Evolutionary conservation across 2,797 vertebrate genomes (phyloP).

Genomic region (Melanotaenia maccullochi): DNA sequence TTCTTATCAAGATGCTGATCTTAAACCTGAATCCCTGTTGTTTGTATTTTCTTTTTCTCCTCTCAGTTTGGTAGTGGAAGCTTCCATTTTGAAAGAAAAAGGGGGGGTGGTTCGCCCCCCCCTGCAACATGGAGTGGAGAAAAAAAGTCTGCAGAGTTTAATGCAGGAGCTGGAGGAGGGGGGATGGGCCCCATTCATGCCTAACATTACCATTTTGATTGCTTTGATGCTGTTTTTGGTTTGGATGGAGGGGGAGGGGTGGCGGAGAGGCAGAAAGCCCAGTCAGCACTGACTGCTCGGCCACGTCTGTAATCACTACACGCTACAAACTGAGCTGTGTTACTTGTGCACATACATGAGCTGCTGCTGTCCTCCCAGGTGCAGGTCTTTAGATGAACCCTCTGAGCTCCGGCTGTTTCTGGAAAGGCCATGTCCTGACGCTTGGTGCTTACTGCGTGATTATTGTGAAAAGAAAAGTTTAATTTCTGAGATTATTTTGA

Average conservation of each 20-base stretch:
- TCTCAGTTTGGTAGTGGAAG: slow-evolving; percentile 92
- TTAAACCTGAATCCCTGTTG: slow-evolving; percentile 8
- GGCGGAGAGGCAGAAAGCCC: slow-evolving; percentile 78
- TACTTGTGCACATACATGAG: slow-evolving; percentile 10
- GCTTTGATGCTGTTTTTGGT: slow-evolving; percentile 97
- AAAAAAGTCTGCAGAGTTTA: slow-evolving; percentile 95
- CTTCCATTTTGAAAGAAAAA: slow-evolving; percentile 95
- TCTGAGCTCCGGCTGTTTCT: too few relatives aligned
- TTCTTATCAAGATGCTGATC: background rate
- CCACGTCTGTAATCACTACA: slow-evolving; percentile 84
- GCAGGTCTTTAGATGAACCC: too few relatives aligned
- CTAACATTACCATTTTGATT: slow-evolving; percentile 99
- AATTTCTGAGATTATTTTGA: too few relatives aligned
- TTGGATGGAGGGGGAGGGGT: slow-evolving; percentile 85
- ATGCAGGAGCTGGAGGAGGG: slow-evolving; percentile 70
- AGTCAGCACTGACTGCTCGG: slow-evolving; percentile 88
- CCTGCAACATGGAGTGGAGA: slow-evolving; percentile 86
- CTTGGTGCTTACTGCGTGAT: too few relatives aligned
- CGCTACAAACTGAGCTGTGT: slow-evolving; percentile 48
- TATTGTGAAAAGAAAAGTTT: too few relatives aligned
- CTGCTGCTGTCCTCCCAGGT: background rate
- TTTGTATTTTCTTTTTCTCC: slow-evolving; percentile 50
- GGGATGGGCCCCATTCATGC: slow-evolving; percentile 93
- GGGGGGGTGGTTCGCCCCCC: slow-evolving; percentile 82
- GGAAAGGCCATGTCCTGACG: too few relatives aligned